Evolutionary conservation across 2,888 invertebrate genomes (phyloP), one percentile per base, ranked within the genome.

Genomic region (Mylabris sibirica): DNA sequence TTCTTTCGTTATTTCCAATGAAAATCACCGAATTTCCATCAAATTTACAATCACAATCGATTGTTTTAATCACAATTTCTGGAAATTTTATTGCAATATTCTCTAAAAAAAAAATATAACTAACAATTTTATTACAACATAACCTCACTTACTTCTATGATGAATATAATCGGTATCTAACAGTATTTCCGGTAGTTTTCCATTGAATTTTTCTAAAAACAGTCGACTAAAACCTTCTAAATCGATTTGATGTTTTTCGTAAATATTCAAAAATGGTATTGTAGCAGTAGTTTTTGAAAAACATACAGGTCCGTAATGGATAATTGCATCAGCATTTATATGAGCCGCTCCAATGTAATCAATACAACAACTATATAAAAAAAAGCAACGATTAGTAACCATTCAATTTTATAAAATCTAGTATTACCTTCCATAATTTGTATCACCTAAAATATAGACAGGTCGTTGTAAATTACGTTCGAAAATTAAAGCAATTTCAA

Each of bases 301-400:
- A 84, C 99, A 99, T 0, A 93, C 90, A 79, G 92, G 92, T 0
- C 98, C 98, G 85, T 94, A 98, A 84, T 99, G 98, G 65, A 99
- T 89, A 2, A 98, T 86, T 35, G 93, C 91, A 84, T 98, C 94
- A 0, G 93, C 93, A 67, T 90, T 87, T 6, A 95, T 90, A 84
- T 98, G 98, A 83, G 93, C 91, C 0, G 97, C 96, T 1, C 97
- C 93, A 38, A 97, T 91, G 78, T 93, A 93, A 84, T 97, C 96
- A 2, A 95, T 90, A 83, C 97, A 97, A 84, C 96, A 97, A 83
- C 96, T 96, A 44, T n/a, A n/a, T n/a, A n/a, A n/a, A n/a, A n/a
- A n/a, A n/a, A n/a, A n/a, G n/a, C n/a, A n/a, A n/a, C n/a, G n/a
- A n/a, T n/a, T n/a, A n/a, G n/a, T n/a, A n/a, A n/a, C n/a, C n/a